Evolutionary conservation across 35 echinoderm and acorn worm genomes (phyloP), one percentile per base, ranked within the genome.

Genomic region (Lytechinus variegatus): DNA sequence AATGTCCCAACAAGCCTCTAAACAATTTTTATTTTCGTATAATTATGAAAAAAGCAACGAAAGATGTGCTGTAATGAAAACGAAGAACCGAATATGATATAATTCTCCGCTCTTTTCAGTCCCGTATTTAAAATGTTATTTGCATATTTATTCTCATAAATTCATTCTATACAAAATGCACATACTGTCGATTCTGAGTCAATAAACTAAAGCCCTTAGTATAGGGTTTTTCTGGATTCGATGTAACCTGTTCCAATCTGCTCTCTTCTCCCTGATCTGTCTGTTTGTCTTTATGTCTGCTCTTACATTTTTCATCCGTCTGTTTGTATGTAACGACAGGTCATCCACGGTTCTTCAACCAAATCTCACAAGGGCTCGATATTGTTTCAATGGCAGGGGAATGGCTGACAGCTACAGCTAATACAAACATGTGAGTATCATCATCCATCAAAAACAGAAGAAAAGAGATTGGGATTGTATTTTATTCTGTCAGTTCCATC

Each of bases 311-410:
- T 58, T 13, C 10, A 16, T 60, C 66, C 14, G 66, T 79, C 66
- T 79, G 16, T 79, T 24, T 58, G 56, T 29, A 52, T 44, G 33
- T 44, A 44, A 44, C 33, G 33, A 54, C 97, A 99, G 98, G 97
- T 87, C 98, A 99, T 86, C 97, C 98, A 54, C 91, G 98, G 27
- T 99, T 87, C 88, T 99, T 99, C 98, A 99, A 99, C 95, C 98
- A 99, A 71, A 95, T 99, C 86, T 99, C 98, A 52, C 94, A 95
- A 29, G 98, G 98, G 14, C 94, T 99, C 52, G 98, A 99, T 86
- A 95, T 97, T 24, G 95, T 99, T 44, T 99, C 98, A 9, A 33
- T 99, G 87, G 98, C 98, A 24, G 98, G 97, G 54, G 97, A 99
- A 56, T 99, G 98, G 98, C 58, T 99, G 24, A 96, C 98, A 60